Evolutionary conservation across 2,888 invertebrate species (phyloP).

Genomic region (Rotaria socialis): DNA sequence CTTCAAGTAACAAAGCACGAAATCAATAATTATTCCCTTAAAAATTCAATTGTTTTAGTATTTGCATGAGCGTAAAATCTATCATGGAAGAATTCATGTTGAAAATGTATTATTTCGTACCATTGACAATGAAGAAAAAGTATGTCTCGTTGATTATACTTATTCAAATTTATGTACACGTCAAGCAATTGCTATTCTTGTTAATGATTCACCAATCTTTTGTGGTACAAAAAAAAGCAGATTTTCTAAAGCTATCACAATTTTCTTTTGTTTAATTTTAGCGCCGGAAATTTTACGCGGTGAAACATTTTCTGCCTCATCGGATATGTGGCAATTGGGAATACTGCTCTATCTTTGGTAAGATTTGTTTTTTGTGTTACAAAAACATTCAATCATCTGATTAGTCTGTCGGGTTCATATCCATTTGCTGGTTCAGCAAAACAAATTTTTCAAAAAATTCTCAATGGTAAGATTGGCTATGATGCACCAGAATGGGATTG

Average conservation of each 20-base stretch:
- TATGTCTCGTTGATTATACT: constrained; percentile 17
- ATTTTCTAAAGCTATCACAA: no score
- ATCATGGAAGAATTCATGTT: constrained; percentile 16
- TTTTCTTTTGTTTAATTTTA: neutral
- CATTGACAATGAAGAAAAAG: neutral
- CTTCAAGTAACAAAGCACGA: neutral
- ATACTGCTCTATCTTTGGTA: neutral
- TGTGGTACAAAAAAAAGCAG: neutral
- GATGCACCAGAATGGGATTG: neutral
- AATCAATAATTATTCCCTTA: no score
- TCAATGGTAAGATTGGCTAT: neutral
- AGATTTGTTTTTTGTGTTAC: neutral
- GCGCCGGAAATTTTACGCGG: constrained; percentile 2
- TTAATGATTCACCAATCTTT: neutral
- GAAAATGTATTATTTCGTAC: neutral
- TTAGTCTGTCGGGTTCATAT: constrained; percentile 12
- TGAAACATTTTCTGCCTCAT: neutral
- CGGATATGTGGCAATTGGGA: constrained; percentile 23
- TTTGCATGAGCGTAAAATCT: neutral
- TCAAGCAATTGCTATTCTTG: neutral
- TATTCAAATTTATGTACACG: constrained; percentile 17
- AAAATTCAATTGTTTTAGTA: neutral
- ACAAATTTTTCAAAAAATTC: constrained; percentile 22
- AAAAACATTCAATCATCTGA: no score
- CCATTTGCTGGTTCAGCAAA: constrained; percentile 9